Base-by-base conservation (phyloP, 2,888 invertebrate genomes). In the Mongoloraphidia duomilia region DNA sequence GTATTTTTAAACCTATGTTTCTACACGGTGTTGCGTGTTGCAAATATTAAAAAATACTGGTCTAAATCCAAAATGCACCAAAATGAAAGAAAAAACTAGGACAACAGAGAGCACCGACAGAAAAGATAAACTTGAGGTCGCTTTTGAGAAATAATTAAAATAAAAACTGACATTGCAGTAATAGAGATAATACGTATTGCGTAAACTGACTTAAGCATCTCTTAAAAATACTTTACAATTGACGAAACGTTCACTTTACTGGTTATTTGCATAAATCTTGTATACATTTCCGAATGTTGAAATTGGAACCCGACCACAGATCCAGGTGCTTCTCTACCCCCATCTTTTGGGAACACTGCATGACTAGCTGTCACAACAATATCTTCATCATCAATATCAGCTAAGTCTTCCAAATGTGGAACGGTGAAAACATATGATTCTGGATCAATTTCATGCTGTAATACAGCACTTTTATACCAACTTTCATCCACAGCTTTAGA, bases 221-320 rank as follows among this genome's bases (percentile, higher is more conserved):
- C 26, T 26, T 26, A 26, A 26, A 26, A 26, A 26, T 26, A 26
- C 26, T 26, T 26, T 26, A 26, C 26, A 26, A 26, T 26, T 26
- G 26, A 26, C 26, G 26, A 26, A 26, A 26, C 72, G 54, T 67
- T 66, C 49, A 70, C 62, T 50, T 69, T 72, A 3, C 74, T 73
- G 0, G 83, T 80, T 34, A 88, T 79, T 51, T 82, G 74, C 47
- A 77, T 71, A 63, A 93, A 89, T 50, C 80, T 73, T 3, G 79
- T 69, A 51, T 76, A 74, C 63, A 93, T 79, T 44, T 76, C 71
- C 0, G 70, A 68, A 63, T 89, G 87, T 2, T 82, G 79, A 64
- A 86, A 86, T 61, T 91, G 87, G 56, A 87, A 85, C 1, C 93
- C 93, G 3, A 90, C 85, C 2, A 93, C 93, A 17, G 89, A 89